Evolutionary conservation across 2,888 invertebrate species (phyloP).

Genomic region (Ischnus inquisitorius): DNA sequence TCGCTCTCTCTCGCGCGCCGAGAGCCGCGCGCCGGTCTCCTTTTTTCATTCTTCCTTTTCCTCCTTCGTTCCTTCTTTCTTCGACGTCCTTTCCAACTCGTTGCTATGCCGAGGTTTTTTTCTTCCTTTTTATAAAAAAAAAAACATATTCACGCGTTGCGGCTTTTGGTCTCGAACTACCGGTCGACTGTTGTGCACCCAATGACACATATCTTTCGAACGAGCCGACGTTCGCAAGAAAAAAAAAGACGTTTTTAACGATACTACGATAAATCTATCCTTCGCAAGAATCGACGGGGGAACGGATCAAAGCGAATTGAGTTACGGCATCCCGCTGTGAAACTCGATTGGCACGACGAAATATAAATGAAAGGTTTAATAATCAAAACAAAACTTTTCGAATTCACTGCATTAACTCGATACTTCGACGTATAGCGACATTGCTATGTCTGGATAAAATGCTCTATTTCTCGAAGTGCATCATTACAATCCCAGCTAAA

Average conservation of each 20-base stretch:
- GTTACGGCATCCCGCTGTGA: neutral
- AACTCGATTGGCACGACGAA: constrained; percentile 4
- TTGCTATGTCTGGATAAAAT: no score
- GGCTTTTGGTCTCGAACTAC: constrained; percentile 27
- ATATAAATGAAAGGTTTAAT: neutral
- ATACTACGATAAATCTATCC: neutral
- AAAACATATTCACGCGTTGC: constrained; percentile 15
- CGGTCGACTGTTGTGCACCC: neutral
- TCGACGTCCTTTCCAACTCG: constrained; percentile 1
- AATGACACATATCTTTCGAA: constrained; percentile 25
- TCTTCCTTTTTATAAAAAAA: constrained; percentile 16
- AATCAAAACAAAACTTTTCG: neutral
- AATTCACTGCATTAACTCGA: neutral
- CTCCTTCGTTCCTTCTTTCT: neutral
- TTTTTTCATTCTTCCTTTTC: constrained; percentile 14
- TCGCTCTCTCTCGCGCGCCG: neutral
- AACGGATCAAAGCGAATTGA: neutral
- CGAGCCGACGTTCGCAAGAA: neutral
- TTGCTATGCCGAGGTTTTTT: constrained; percentile 18
- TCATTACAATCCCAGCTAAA: no score
- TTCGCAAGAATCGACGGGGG: neutral
- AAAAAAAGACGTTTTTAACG: neutral
- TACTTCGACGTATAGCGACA: no score
- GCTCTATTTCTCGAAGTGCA: neutral
- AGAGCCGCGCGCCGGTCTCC: neutral